Evolutionary conservation across 2,888 invertebrate genomes (phyloP), one percentile per base, ranked within the genome.

Genomic region (Aphrophora alni): DNA sequence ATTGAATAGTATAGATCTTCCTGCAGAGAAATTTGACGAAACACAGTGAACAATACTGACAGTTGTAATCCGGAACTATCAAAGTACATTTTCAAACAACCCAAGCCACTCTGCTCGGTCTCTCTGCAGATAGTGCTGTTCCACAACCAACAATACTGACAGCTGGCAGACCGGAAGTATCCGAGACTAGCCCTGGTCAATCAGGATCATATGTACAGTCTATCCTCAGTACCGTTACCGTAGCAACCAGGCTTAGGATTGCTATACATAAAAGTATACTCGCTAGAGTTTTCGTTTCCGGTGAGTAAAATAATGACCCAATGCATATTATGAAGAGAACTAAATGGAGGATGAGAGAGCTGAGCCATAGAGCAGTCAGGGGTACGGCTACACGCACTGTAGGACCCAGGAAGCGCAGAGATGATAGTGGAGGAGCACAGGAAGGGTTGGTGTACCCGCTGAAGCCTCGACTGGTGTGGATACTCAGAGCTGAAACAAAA

Each of bases 91-190:
- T 25, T 89, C 90, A 92, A 86, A 91, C 91, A 82, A 91, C 89
- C 92, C 92, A 92, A 28, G 92, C 92, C 8, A 92, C 91, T 38
- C 91, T 88, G 12, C 90, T 90, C 33, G 90, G 89, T 83, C 90
- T 89, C 78, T 91, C 91, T 21, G 82, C 81, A 0, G 83, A 83
- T 24, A 84, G 73, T 1, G 78, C 81, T 8, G 84, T 78, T 3
- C 80, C 81, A 0, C 84, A 78, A 21, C 86, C 86, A 27, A 86
- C 84, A 4, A 88, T 87, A 75, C 87, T 87, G 78, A 86, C 86
- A 25, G 85, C 86, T 70, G 87, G 85, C 0, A 73, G 88, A 82
- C 89, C 88, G 88, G 88, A 86, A 0, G 89, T 80, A 76, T 80
- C 84, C 80, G 82, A 82, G 82, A 78, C 81, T 8, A 84, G 59